Base-by-base conservation (phyloP, 2,888 invertebrate genomes). In the Lepidocyrtoides sp. region DNA sequence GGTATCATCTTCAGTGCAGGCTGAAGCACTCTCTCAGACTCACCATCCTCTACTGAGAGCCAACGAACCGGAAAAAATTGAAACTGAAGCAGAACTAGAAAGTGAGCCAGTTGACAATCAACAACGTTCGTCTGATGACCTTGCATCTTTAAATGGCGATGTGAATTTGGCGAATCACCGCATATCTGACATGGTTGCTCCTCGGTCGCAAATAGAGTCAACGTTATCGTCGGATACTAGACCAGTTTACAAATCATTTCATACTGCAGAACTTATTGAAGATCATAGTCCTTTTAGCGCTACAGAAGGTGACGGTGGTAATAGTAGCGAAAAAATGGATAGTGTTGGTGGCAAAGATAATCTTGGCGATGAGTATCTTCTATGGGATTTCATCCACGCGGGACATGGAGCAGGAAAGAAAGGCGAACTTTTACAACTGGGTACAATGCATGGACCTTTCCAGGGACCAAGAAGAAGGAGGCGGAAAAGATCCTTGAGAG, bases 391-490 rank as follows among this genome's bases (percentile, higher is more conserved):
- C 32, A 77, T 86, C 1, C 69, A 83, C 20, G 36, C 54, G 10
- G 81, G 41, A 0, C 17, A 29, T 26, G 57, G 36, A 0, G 44
- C 20, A 4, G 57, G 32, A 1, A 85, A 72, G 14, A 82, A 91
- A 32, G 72, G 77, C 26, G 87, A 92, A 17, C 51, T 54, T 29
- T n/a, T 91, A 0, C 20, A 36, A 8, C 14, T 92, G 32, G 92
- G 92, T 4, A 44, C 60, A 5, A 72, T 84, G 26, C 23, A 20
- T 10, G 91, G 48, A 4, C 44, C 92, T 2, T 92, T 92, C 29
- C 69, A 72, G 36, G 92, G 92, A 10, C 92, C 92, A 0, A 51
- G 92, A 36, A 82, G 63, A 23, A 88, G 77, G 29, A 83, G 87
- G 14, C 79, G 86, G 23, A 14, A 54, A 23, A 66, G 72, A 54